Base-by-base conservation (phyloP, 2,113 vertebrate species). In the Hippocampus guttulatus region DNA sequence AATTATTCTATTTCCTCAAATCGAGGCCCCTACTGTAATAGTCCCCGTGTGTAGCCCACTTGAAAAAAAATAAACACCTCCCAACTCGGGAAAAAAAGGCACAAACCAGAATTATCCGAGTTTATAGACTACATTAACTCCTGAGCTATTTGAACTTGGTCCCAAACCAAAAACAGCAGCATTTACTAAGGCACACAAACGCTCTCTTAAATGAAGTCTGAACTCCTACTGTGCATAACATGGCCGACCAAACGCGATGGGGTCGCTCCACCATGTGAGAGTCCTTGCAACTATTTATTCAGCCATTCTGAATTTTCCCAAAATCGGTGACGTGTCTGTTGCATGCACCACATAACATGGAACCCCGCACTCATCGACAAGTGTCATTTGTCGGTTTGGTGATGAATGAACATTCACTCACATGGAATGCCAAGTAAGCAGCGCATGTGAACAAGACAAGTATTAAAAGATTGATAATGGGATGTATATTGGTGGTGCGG, bases 381-480 rank as follows among this genome's bases (percentile, higher is more conserved):
- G 16, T 51, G 49, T 18, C 16, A 51, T 20, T 51, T 5, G 49
- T 18, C 18, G 18, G 18, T 3, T 51, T 51, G 18, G 18, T 51
- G 6, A 51, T 51, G 18, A 51, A 51, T 51, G 49, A 51, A 51
- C 16, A 6, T 18, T 51, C 49, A 6, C 49, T 51, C 20, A 18
- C 18, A 27, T 12, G 12, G 11, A 58, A 14, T 27, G 23, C 14
- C 5, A 61, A 38, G 27, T 18, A 33, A 18, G 12, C 58, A 61
- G 27, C 23, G 16, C 27, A 18, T 9, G 15, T 33, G 27, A 23
- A 61, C 6, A 61, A 61, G 25, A 61, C 58, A 33, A 33, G 15
- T 72, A 52, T 71, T 18, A 68, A 69, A 64, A 40, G 40, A 38
- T 20, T 45, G 51, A 51, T 43, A 52, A 61, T 5, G 64, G 57